These are phyloP conservation scores for Mormyrops attenuatus DNA, from an alignment of 2,797 vertebrate species.

Conservation along the genomic window DNA sequence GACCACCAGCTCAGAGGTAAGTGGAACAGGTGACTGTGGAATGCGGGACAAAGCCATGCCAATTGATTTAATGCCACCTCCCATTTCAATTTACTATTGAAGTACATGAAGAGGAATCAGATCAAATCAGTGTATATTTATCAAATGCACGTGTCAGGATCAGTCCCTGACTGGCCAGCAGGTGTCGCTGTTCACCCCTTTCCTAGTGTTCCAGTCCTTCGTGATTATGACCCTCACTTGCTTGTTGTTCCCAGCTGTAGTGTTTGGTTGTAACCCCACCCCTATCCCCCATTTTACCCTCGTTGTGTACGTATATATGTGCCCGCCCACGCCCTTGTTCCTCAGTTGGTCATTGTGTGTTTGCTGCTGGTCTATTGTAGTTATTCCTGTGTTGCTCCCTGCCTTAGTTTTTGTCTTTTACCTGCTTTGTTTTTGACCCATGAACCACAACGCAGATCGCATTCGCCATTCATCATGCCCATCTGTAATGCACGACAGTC, in stretches of 20 bases:
- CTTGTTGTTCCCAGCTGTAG: background rate
- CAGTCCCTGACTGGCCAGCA: background rate
- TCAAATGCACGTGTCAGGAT: background rate
- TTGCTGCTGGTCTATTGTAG: background rate
- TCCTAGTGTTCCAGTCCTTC: background rate
- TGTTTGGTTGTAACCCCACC: background rate
- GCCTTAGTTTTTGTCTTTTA: background rate
- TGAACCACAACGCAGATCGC: background rate
- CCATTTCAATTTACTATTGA: background rate
- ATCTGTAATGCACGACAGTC: background rate
- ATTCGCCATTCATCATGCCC: background rate
- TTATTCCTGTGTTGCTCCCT: background rate
- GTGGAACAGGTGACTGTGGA: constrained; percentile 13
- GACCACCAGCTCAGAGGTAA: constrained; percentile 29
- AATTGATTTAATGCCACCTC: background rate
- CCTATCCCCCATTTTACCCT: background rate
- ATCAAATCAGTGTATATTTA: background rate
- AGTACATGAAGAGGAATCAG: background rate
- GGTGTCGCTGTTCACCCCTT: background rate
- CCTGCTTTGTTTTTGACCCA: background rate
- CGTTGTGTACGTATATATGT: background rate
- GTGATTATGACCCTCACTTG: background rate
- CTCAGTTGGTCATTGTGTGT: background rate
- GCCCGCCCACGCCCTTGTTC: background rate
- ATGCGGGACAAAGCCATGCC: background rate